These are phyloP conservation scores for Aythya baeri DNA, from an alignment of 2,113 vertebrate species.

Conservation along the genomic window DNA sequence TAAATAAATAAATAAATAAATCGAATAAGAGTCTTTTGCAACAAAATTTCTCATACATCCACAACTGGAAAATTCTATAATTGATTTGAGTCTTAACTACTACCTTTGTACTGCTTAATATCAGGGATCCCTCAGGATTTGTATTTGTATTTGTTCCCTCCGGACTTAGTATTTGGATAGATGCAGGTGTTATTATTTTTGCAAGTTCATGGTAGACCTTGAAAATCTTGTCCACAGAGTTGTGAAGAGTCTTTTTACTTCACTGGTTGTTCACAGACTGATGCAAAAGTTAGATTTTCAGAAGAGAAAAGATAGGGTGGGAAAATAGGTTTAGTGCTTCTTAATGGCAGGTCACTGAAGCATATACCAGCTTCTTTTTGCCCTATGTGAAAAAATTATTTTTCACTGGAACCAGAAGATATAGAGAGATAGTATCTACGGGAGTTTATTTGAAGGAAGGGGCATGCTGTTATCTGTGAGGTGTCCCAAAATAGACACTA, in stretches of 20 bases:
- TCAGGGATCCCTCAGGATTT: background rate
- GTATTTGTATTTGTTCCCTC: no score
- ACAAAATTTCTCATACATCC: background rate
- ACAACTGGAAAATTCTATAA: background rate
- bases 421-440: background rate
- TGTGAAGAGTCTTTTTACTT: background rate
- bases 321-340: background rate
- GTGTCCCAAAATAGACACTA: background rate
- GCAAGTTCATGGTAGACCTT: background rate
- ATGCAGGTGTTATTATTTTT: background rate
- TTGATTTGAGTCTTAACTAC: background rate
- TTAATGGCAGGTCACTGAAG: background rate
- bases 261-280: background rate
- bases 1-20: background rate
- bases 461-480: background rate
- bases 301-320: background rate
- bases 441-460: background rate
- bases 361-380: background rate
- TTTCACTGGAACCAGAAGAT: background rate
- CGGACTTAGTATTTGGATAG: background rate
- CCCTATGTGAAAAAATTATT: background rate
- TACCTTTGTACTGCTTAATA: background rate
- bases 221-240: rapidly evolving
- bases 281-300: background rate
- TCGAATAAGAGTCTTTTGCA: background rate